phyloP scores from a whole-genome alignment of 2,888 invertebrate species.

The Electrophaes corylata region DNA sequence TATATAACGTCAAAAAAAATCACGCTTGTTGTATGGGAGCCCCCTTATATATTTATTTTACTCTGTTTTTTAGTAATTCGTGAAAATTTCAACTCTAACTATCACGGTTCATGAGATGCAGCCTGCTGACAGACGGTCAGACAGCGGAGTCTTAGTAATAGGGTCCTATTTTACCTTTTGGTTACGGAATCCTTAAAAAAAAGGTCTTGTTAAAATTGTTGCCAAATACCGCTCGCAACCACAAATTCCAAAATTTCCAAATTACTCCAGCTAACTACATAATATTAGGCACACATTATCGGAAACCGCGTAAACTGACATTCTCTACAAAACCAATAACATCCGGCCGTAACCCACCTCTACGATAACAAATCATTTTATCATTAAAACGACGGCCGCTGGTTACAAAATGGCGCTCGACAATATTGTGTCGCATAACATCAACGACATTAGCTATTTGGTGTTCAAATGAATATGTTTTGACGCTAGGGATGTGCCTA shows the following conservation, averaged over 20 bases:
- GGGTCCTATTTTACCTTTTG: too few species aligned
- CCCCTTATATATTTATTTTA: too few species aligned
- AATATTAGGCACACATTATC: background rate
- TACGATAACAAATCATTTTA: conserved; percentile 10
- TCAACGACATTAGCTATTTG: conserved; percentile 8
- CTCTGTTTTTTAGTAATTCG: too few species aligned
- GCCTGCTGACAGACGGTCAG: too few species aligned
- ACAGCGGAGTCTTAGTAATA: too few species aligned
- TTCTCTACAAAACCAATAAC: background rate
- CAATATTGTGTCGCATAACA: conserved; percentile 13
- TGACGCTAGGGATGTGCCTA: background rate
- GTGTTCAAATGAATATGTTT: conserved; percentile 7
- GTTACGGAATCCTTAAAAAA: too few species aligned
- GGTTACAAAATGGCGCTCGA: conserved; percentile 5
- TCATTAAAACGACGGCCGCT: background rate
- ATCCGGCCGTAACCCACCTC: background rate
- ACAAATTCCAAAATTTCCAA: background rate
- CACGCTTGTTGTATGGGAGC: too few species aligned
- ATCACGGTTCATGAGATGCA: too few species aligned
- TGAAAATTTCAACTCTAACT: too few species aligned
- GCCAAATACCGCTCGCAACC: too few species aligned
- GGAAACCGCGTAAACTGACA: background rate
- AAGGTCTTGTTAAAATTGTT: too few species aligned
- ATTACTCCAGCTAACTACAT: background rate
- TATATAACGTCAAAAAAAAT: too few species aligned